phyloP scores from a whole-genome alignment of 53 echinoderm and acorn worm genomes.

The Hippasteria phrygiana region DNA sequence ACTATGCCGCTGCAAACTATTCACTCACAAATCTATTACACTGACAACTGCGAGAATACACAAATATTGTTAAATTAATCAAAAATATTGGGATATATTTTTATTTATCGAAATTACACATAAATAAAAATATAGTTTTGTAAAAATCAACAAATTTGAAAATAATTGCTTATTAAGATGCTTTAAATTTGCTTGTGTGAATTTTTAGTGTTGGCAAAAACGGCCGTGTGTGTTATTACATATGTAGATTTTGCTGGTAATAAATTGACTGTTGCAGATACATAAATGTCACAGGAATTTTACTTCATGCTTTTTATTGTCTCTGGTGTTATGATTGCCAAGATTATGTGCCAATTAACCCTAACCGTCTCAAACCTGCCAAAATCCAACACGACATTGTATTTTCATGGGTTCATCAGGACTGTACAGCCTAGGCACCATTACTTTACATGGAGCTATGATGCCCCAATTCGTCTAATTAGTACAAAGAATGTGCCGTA shows the following conservation, averaged over 20 bases:
- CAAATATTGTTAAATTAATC: neutral
- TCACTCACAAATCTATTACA: neutral
- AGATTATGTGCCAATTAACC: no score
- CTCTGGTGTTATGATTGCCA: neutral
- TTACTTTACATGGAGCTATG: no score
- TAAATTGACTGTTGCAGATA: constrained; percentile 50
- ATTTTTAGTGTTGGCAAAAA: neutral
- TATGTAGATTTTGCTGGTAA: constrained; percentile 48
- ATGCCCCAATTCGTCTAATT: no score
- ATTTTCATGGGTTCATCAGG: no score
- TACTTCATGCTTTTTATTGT: neutral
- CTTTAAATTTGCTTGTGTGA: constrained; percentile 10
- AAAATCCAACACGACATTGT: no score
- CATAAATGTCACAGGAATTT: neutral
- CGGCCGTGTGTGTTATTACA: constrained; percentile 12
- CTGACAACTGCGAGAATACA: neutral
- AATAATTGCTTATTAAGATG: neutral
- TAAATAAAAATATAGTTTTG: constrained; percentile 52
- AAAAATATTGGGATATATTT: constrained; percentile 9
- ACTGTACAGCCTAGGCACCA: no score
- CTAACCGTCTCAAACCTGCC: no score
- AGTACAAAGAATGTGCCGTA: no score
- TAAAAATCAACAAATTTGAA: constrained; percentile 18
- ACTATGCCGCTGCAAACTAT: no score
- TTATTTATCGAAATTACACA: neutral